phyloP scores from a whole-genome alignment of 2,797 vertebrate genomes.

The Danio tinwini region DNA sequence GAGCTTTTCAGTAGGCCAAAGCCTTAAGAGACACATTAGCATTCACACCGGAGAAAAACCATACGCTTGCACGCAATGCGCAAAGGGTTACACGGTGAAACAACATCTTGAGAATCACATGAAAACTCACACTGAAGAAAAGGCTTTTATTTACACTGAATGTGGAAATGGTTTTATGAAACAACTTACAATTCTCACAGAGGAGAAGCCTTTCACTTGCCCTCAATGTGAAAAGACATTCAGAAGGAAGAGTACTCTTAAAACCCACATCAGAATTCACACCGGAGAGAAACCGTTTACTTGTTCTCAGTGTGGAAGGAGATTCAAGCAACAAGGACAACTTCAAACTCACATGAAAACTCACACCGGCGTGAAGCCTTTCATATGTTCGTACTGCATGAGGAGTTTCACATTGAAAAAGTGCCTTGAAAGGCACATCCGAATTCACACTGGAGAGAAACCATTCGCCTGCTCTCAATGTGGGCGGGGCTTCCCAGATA shows the following conservation, averaged over 20 bases:
- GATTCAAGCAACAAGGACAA: constrained; percentile 16
- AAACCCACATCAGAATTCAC: too few relatives aligned
- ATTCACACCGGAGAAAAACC: not conserved
- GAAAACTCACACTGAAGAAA: not conserved
- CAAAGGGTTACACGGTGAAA: not conserved
- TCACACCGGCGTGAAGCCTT: not conserved
- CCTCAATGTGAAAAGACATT: too few relatives aligned
- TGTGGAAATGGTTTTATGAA: too few relatives aligned
- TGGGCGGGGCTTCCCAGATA: constrained; percentile 13
- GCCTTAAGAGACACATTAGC: constrained; percentile 9
- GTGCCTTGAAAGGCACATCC: constrained; percentile 14
- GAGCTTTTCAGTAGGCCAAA: not conserved
- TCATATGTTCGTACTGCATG: constrained; percentile 6
- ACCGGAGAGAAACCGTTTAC: too few relatives aligned
- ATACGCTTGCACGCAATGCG: not conserved
- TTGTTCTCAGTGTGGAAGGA: constrained; percentile 8
- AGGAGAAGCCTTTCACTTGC: too few relatives aligned
- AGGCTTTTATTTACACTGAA: too few relatives aligned
- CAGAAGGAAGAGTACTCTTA: too few relatives aligned
- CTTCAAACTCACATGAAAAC: constrained; percentile 10
- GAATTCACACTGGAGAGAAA: constrained; percentile 12
- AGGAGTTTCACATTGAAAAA: not conserved
- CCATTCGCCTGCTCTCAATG: not conserved
- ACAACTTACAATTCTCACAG: too few relatives aligned
- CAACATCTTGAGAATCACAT: constrained; percentile 1